Conservation (phyloP, 2,888 invertebrate species). For the Celastrina argiolus region DNA sequence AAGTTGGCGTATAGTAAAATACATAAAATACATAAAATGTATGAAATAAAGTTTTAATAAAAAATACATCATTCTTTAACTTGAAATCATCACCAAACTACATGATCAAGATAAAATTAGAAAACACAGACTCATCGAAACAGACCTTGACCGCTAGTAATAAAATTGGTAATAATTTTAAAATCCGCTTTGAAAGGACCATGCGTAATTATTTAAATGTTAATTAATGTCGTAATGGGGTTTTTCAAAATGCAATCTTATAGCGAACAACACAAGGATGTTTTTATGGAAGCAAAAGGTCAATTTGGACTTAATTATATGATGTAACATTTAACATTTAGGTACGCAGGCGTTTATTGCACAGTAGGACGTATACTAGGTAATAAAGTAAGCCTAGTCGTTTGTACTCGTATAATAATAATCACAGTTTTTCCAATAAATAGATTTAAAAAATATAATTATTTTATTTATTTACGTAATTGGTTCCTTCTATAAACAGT, state of each 20-base stretch:
- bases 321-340: background rate
- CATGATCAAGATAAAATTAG: background rate
- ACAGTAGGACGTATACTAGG: background rate
- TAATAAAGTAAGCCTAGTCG: background rate
- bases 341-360: background rate
- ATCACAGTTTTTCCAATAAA: too few species aligned
- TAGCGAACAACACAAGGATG: background rate
- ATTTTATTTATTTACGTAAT: background rate
- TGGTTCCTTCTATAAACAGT: background rate
- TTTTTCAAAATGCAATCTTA: background rate
- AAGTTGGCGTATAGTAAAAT: too few species aligned
- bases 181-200: constrained; percentile 10
- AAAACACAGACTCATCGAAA: background rate
- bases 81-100: background rate
- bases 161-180: constrained; percentile 12
- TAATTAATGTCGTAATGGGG: constrained; percentile 10
- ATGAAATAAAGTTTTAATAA: too few species aligned
- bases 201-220: constrained; percentile 13
- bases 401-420: background rate
- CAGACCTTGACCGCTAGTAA: constrained; percentile 16
- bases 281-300: background rate
- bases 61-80: background rate
- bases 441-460: too few species aligned
- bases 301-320: background rate
- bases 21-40: background rate